Evolutionary conservation across 2,113 vertebrate genomes (phyloP).

Genomic region (Condylura cristata): DNA sequence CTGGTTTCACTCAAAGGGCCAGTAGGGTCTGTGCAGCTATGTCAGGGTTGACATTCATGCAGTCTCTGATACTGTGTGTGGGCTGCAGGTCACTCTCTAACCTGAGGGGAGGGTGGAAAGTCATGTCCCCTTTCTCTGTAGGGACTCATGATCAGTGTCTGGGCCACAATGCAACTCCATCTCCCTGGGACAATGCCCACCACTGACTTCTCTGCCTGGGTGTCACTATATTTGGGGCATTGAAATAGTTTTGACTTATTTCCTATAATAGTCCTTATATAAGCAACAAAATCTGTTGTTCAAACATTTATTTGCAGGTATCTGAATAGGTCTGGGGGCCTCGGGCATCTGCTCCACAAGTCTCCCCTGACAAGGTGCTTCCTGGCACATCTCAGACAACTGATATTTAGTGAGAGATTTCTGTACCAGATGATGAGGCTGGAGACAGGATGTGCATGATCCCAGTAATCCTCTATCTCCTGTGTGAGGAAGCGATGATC

Average conservation of each 20-base stretch:
- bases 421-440: neutral
- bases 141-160: neutral
- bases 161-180: neutral
- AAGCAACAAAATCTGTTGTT: neutral
- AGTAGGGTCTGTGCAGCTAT: no score
- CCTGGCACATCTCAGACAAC: neutral
- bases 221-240: neutral
- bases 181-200: neutral
- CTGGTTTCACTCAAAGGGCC: no score
- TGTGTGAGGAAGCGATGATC: neutral
- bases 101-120: neutral
- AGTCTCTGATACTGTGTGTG: no score
- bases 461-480: neutral
- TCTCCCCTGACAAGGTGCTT: neutral
- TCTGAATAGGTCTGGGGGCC: neutral
- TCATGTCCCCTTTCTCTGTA: neutral
- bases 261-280: neutral
- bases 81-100: no score
- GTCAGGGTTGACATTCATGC: no score
- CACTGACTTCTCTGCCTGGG: neutral
- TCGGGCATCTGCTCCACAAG: neutral
- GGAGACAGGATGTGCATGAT: no score
- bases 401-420: neutral
- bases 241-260: neutral
- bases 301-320: neutral